Conservation (phyloP, 2,797 vertebrate species). For the Enteromius mattozi region DNA sequence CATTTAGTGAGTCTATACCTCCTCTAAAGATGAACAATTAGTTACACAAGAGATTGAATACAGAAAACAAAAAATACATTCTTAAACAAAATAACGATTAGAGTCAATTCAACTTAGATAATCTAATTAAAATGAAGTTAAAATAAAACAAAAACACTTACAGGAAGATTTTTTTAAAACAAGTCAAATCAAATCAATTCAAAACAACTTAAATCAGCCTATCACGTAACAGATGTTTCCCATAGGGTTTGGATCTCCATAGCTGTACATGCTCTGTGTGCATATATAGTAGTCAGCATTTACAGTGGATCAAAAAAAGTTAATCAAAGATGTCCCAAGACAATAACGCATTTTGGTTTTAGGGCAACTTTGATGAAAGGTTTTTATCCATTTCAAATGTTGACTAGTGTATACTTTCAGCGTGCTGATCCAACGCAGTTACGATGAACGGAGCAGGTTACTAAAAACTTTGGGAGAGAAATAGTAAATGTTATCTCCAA, state of each 20-base stretch:
- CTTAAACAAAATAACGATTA: slow-evolving; percentile 24
- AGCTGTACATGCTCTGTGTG: not conserved
- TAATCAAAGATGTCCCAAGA: too few relatives aligned
- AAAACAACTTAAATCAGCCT: not conserved
- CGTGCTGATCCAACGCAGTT: slow-evolving; percentile 45
- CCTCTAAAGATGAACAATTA: not conserved
- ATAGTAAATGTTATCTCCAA: not conserved
- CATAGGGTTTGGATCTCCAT: slow-evolving; percentile 12
- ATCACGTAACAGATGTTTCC: slow-evolving; percentile 9
- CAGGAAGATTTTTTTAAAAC: not conserved
- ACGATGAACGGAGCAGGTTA: slow-evolving; percentile 72
- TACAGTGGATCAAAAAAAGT: too few relatives aligned
- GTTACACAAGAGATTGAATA: not conserved
- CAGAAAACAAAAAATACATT: slow-evolving; percentile 40
- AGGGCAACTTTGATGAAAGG: too few relatives aligned
- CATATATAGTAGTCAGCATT: not conserved
- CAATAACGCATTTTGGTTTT: too few relatives aligned
- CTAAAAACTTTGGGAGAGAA: slow-evolving; percentile 67
- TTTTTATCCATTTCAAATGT: too few relatives aligned
- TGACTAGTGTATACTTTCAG: not conserved
- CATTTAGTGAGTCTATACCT: not conserved
- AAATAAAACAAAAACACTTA: not conserved
- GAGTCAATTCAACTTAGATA: not conserved
- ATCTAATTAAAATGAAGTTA: not conserved
- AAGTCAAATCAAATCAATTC: too few relatives aligned